Conservation (phyloP, 2,888 invertebrate genomes). For the Seira ritae region DNA sequence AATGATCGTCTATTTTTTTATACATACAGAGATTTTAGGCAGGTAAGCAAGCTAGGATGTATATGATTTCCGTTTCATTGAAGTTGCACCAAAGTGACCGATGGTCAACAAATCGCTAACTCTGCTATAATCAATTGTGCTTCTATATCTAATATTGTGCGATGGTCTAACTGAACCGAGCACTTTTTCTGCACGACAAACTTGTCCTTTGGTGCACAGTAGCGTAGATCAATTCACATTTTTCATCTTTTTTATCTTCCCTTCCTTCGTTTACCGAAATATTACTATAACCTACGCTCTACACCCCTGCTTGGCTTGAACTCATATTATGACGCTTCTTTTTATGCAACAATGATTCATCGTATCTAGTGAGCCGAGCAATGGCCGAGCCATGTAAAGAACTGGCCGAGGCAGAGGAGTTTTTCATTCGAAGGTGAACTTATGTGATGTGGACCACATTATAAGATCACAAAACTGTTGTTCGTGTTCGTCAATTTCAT, state of each 20-base stretch:
- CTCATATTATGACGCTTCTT: too few relatives aligned
- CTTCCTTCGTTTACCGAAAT: not conserved
- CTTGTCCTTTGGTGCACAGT: slow-evolving; percentile 1
- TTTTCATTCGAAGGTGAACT: slow-evolving; percentile 11
- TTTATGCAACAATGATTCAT: too few relatives aligned
- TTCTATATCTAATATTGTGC: not conserved
- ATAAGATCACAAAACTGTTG: not conserved
- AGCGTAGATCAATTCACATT: slow-evolving; percentile 2
- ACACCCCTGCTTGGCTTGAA: too few relatives aligned
- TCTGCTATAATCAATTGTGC: not conserved
- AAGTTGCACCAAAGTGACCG: not conserved
- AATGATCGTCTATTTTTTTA: not conserved
- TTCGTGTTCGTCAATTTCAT: not conserved
- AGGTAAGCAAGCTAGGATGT: not conserved
- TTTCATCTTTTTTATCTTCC: slow-evolving; percentile 9
- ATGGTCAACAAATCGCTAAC: slow-evolving; percentile 5
- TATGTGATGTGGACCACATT: not conserved
- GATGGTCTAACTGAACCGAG: not conserved
- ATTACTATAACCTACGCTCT: not conserved
- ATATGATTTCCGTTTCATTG: slow-evolving; percentile 4
- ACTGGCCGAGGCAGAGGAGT: not conserved
- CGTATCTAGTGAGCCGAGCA: too few relatives aligned
- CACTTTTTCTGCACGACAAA: not conserved
- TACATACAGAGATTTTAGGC: not conserved
- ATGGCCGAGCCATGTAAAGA: too few relatives aligned